These are phyloP conservation scores for Caenorhabditis doughertyi DNA, from an alignment of 2,888 invertebrate species.

Conservation along the genomic window DNA sequence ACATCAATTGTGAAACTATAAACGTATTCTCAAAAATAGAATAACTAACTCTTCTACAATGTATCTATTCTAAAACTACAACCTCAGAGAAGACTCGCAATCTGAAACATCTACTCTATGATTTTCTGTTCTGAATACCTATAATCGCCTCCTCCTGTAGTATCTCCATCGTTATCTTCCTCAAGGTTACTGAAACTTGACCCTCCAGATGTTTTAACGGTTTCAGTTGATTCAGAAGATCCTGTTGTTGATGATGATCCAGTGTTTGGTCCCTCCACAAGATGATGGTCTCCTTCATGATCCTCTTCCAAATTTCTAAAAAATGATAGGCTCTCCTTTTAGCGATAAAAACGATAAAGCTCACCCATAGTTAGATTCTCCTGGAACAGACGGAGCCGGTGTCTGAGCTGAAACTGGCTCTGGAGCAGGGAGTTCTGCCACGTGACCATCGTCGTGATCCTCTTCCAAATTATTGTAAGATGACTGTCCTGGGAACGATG, in stretches of 20 bases:
- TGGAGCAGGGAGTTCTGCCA: conserved; percentile 35
- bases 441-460: conserved; percentile 59
- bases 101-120: neutral
- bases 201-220: conserved; percentile 24
- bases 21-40: neutral
- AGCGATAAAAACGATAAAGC: no score
- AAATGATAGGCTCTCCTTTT: no score
- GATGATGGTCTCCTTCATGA: conserved; percentile 41
- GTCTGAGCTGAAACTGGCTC: conserved; percentile 8
- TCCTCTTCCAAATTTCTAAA: conserved; percentile 57
- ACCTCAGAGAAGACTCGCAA: neutral
- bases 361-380: conserved; percentile 48
- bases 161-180: conserved; percentile 30
- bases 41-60: neutral
- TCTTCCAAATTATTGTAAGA: conserved; percentile 63
- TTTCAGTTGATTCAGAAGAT: conserved; percentile 12
- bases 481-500: conserved; percentile 53
- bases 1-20: conserved; percentile 32
- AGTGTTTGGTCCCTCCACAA: conserved; percentile 25
- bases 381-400: conserved; percentile 34
- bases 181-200: conserved; percentile 52
- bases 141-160: conserved; percentile 18
- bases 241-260: conserved; percentile 8
- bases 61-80: neutral
- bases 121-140: conserved; percentile 15